phyloP scores from a whole-genome alignment of 2,888 invertebrate genomes.

The Entomobrya proxima region DNA sequence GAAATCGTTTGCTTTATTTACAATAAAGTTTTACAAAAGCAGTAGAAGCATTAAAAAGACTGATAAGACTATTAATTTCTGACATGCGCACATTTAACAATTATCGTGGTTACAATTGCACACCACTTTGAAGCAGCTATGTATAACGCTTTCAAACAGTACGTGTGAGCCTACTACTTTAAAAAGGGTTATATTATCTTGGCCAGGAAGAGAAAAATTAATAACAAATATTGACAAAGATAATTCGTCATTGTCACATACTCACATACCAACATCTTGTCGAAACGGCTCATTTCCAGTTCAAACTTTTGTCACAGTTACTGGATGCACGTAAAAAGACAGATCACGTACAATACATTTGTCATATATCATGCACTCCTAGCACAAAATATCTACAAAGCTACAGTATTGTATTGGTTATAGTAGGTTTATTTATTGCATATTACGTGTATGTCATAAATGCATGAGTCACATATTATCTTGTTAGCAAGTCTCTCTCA shows the following conservation, averaged over 20 bases:
- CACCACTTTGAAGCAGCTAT: no score
- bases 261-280: background rate
- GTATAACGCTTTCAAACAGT: no score
- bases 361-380: background rate
- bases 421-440: background rate
- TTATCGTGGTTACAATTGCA: no score
- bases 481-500: background rate
- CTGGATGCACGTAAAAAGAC: background rate
- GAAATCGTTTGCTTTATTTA: no score
- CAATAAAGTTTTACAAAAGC: no score
- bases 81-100: no score
- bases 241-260: slow-evolving; percentile 24
- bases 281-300: slow-evolving; percentile 3
- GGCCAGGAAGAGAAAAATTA: background rate
- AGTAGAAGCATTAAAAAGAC: no score
- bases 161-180: no score
- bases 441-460: background rate
- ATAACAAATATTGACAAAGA: slow-evolving; percentile 15
- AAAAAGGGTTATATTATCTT: background rate
- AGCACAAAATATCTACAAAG: background rate
- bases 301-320: background rate
- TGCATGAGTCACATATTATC: background rate
- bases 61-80: no score
- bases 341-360: slow-evolving; percentile 7
- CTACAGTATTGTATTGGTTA: background rate